A percentile compares a stretch with the other conserved stretches of the same genome.
phyloP scores from a whole-genome alignment of 2,797 vertebrate genomes.

The Syncerus caffer region DNA sequence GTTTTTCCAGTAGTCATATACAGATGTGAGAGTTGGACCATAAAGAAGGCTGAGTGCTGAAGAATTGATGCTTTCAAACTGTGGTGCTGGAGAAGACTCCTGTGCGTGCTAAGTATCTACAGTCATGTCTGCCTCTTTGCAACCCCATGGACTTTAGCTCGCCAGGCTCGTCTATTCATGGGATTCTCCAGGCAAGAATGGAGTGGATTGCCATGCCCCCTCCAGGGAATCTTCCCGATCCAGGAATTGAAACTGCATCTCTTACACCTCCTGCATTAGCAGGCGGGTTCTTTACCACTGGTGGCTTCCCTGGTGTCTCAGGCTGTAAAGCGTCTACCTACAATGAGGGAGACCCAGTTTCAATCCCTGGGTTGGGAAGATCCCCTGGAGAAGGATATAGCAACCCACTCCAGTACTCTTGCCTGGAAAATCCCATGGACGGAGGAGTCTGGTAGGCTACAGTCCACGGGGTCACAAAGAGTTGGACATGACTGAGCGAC shows the following conservation, averaged over 20 bases:
- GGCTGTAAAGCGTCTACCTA: rapidly evolving
- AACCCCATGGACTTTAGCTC: neutral
- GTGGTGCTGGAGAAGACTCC: neutral
- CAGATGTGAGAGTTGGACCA: neutral
- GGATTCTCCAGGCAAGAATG: neutral
- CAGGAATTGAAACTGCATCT: neutral
- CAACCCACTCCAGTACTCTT: neutral
- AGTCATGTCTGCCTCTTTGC: neutral
- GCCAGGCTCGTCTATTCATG: neutral
- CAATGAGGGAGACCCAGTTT: neutral
- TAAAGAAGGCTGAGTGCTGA: neutral
- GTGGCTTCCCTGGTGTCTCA: neutral
- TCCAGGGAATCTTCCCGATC: neutral
- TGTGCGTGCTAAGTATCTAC: neutral
- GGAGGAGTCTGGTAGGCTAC: neutral
- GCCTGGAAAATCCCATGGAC: neutral
- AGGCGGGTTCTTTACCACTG: neutral
- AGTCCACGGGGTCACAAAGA: neutral
- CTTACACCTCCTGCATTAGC: neutral
- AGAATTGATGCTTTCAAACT: neutral
- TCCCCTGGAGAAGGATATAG: neutral
- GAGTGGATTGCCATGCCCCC: neutral
- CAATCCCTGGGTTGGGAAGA: neutral
- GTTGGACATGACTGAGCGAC: neutral
- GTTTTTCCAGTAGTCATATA: neutral